Evolutionary conservation across 2,797 vertebrate genomes (phyloP).

Genomic region (Eulemur rubriventer): DNA sequence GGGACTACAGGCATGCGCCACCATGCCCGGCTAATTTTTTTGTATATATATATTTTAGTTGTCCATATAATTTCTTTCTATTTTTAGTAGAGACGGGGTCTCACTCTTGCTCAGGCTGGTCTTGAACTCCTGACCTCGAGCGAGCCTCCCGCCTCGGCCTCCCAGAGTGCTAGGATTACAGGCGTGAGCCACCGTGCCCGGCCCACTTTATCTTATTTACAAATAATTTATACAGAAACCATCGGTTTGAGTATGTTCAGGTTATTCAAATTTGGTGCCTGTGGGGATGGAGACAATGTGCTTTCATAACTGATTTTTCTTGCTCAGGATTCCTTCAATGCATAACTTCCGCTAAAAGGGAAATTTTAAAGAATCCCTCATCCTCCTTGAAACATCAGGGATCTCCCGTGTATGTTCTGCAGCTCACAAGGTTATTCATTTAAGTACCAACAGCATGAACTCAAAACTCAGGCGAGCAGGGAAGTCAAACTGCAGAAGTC

Average conservation of each 20-base stretch:
- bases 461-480: not conserved
- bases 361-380: conserved; percentile 41
- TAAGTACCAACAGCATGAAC: not conserved
- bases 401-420: not conserved
- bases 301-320: conserved; percentile 44
- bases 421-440: conserved; percentile 3
- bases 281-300: not conserved
- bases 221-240: not conserved
- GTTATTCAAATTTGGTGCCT: not conserved
- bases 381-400: not conserved
- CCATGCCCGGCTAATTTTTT: no score
- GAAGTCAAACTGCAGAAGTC: not conserved
- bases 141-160: no score
- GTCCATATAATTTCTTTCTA: no score
- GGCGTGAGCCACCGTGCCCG: no score
- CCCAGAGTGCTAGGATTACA: no score
- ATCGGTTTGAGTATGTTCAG: not conserved
- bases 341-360: conserved; percentile 22
- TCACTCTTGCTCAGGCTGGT: no score
- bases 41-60: no score
- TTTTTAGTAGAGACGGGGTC: no score
- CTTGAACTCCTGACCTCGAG: no score
- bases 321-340: conserved; percentile 17
- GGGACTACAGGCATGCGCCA: no score
- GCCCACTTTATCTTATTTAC: conserved; percentile 71